Percentiles rank a stretch among this genome's conserved stretches.
Conservation (phyloP, 1,140 invertebrate genomes). For the Ganaspis sp. region DNA sequence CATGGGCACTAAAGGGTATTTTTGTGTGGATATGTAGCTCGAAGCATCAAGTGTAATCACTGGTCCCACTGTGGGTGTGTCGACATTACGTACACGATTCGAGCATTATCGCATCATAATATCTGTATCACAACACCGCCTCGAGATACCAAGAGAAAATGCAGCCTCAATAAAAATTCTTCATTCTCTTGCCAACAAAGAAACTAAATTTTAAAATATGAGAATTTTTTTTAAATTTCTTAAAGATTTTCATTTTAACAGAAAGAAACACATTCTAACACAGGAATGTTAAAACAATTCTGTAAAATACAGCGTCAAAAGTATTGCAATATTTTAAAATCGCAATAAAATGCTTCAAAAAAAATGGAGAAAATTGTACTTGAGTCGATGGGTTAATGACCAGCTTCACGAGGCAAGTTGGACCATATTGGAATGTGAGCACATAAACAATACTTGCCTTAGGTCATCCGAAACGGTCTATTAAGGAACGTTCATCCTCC, state of each 20-base stretch:
- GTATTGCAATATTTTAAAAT: too few relatives aligned
- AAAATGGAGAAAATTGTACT: too few relatives aligned
- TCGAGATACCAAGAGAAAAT: background rate
- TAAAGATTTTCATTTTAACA: too few relatives aligned
- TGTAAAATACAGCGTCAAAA: too few relatives aligned
- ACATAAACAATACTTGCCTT: constrained; percentile 37
- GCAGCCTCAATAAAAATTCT: background rate
- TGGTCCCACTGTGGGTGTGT: background rate
- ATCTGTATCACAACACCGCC: background rate
- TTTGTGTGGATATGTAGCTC: background rate
- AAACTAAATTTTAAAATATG: too few relatives aligned
- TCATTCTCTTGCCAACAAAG: background rate
- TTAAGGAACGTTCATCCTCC: constrained; percentile 7
- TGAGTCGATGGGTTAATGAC: background rate
- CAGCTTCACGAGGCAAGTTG: constrained; percentile 32
- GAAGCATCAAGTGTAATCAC: background rate
- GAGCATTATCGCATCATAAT: constrained; percentile 19
- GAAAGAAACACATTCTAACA: too few relatives aligned
- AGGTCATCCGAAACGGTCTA: constrained; percentile 8
- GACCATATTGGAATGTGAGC: constrained; percentile 28
- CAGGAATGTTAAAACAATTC: too few relatives aligned
- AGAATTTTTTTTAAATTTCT: too few relatives aligned
- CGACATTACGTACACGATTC: constrained; percentile 3
- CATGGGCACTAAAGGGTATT: background rate
- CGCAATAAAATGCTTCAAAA: too few relatives aligned